phyloP scores from a whole-genome alignment of 2,888 invertebrate genomes.

The Chalcis sispes region DNA sequence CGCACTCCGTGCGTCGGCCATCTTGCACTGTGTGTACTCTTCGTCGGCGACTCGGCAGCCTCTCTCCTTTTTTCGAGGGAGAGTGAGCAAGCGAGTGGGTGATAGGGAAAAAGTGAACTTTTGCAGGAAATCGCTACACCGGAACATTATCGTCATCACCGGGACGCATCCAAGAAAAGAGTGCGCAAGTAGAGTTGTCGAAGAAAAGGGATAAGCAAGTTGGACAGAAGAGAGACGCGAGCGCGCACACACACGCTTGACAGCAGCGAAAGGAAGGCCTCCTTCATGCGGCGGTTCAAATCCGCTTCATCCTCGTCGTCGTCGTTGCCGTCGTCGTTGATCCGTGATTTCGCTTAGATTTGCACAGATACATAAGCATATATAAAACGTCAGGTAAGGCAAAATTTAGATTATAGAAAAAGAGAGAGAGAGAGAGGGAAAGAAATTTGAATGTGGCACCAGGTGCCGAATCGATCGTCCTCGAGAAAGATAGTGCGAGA shows the following conservation, averaged over 20 bases:
- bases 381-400: conserved; percentile 18
- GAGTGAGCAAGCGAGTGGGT: not conserved
- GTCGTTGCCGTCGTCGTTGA: not conserved
- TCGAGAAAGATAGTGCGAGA: conserved; percentile 22
- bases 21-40: too few relatives aligned
- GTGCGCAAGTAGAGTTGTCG: not conserved
- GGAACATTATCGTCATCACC: too few relatives aligned
- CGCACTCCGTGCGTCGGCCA: too few relatives aligned
- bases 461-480: conserved; percentile 50
- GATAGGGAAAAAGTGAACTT: too few relatives aligned
- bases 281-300: conserved; percentile 41
- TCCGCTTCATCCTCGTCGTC: conserved; percentile 27
- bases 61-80: not conserved
- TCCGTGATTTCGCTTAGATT: not conserved
- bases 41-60: too few relatives aligned
- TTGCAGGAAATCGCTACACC: too few relatives aligned
- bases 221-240: not conserved
- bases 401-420: conserved; percentile 1
- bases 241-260: not conserved
- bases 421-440: not conserved
- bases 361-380: not conserved
- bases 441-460: conserved; percentile 29
- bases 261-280: conserved; percentile 15
- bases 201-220: not conserved
- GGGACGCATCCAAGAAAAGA: too few relatives aligned